Conservation (phyloP, 2,113 vertebrate genomes). For the Varanus komodoensis region DNA sequence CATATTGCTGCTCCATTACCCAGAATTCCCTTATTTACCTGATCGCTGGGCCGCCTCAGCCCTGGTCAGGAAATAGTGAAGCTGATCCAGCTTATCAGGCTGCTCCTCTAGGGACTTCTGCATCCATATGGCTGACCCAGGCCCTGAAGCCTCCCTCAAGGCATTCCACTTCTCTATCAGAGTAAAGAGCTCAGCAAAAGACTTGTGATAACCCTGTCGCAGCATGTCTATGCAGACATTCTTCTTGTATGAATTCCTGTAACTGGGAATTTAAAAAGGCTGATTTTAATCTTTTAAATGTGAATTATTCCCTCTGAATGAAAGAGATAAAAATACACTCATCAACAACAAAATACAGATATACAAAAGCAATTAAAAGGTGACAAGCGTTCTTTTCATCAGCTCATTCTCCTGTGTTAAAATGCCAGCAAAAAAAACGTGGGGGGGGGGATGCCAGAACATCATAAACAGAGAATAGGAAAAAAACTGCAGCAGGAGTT, state of each 20-base stretch:
- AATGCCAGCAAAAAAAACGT: accelerated
- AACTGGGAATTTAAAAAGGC: slow-evolving; percentile 73
- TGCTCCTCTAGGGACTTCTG: slow-evolving; percentile 86
- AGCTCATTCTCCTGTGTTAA: not conserved
- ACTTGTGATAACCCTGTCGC: slow-evolving; percentile 84
- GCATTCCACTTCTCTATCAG: slow-evolving; percentile 85
- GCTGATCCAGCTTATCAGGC: slow-evolving; percentile 87
- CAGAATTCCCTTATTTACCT: slow-evolving; percentile 77
- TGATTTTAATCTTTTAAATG: slow-evolving; percentile 62
- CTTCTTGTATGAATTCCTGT: slow-evolving; percentile 87
- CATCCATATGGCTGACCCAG: slow-evolving; percentile 92
- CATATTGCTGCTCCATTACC: slow-evolving; percentile 66
- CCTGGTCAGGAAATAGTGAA: slow-evolving; percentile 88
- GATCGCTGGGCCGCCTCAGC: slow-evolving; percentile 81
- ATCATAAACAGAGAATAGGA: slow-evolving; percentile 25
- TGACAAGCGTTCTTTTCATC: slow-evolving; percentile 16
- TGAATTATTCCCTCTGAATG: slow-evolving; percentile 20
- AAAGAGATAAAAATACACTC: slow-evolving; percentile 42
- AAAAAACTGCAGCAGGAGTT: slow-evolving; percentile 17
- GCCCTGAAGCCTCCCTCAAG: slow-evolving; percentile 86
- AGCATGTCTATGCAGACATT: slow-evolving; percentile 90
- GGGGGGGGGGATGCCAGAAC: not conserved
- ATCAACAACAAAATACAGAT: slow-evolving; percentile 45
- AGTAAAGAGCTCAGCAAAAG: slow-evolving; percentile 83
- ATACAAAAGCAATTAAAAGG: slow-evolving; percentile 42